Evolutionary conservation across 2,113 vertebrate species (phyloP), one percentile per base, ranked within the genome.

Genomic region (Macroglossus sobrinus): DNA sequence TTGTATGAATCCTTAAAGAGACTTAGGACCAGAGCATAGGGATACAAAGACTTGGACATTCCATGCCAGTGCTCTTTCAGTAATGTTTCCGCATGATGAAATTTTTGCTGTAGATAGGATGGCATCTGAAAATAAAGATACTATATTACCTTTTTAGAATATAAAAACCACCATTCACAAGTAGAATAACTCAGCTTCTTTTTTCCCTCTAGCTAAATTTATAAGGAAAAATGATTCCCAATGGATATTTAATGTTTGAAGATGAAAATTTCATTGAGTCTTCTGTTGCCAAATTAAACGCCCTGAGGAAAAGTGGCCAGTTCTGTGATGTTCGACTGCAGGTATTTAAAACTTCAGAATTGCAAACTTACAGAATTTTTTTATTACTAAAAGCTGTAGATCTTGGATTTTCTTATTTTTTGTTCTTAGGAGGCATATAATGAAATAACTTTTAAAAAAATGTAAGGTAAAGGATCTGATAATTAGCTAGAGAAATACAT

Each of bases 281-380:
- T 21, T 99, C 99, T 16, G 99, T 99, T 98, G 99, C 99, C 98
- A 99, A 99, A 98, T 99, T 99, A 98, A 99, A 99, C 5, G 99
- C 99, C 96, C 99, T 99, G 97, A 99, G 99, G 93, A 99, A 99
- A 98, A 99, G 99, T 10, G 99, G 99, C 50, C 99, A 99, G 98
- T 99, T 99, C 98, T 99, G 99, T 78, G 99, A 99, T 28, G 99
- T 99, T 88, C 99, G 99, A 98, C 99, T 99, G 91, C 99, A 99
- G 99, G 99, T 99, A 99, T 30, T 76, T 96, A 89, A 64, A 97
- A 53, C 59, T 57, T 88, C 50, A 50, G 50, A 71, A n/a, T 66
- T 91, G 66, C 53, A 76, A 79, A 69, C 24, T 53, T 93, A 30
- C 0, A 76, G 72, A 92, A 63, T 43, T 95, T 50, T 47, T 95